Conservation (phyloP, 2,888 invertebrate species). For the Chymomyza fuscimana region DNA sequence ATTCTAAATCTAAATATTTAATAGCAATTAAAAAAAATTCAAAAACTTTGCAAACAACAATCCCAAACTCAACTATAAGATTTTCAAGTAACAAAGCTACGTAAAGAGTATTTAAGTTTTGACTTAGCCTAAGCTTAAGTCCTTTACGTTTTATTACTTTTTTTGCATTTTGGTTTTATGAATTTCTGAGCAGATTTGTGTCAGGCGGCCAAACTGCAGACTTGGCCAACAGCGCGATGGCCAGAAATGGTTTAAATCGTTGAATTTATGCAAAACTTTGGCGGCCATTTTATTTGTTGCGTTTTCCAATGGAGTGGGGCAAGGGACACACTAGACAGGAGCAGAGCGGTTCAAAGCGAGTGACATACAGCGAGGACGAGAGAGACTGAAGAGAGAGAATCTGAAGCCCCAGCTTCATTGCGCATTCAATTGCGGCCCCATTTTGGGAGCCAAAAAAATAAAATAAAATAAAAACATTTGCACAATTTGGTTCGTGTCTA, state of each 20-base stretch:
- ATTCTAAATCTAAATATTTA: too few relatives aligned
- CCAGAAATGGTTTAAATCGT: constrained; percentile 40
- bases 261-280: constrained; percentile 54
- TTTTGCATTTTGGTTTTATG: constrained; percentile 28
- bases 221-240: constrained; percentile 46
- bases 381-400: not conserved
- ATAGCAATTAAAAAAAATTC: too few relatives aligned
- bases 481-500: constrained; percentile 22
- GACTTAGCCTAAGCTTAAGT: not conserved
- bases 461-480: constrained; percentile 32
- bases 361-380: not conserved
- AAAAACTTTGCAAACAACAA: too few relatives aligned
- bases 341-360: too few relatives aligned
- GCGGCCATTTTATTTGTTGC: not conserved
- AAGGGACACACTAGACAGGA: not conserved
- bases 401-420: constrained; percentile 50
- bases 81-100: too few relatives aligned
- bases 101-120: not conserved
- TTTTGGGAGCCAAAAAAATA: constrained; percentile 47
- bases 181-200: constrained; percentile 41
- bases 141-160: not conserved
- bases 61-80: too few relatives aligned
- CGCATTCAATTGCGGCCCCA: constrained; percentile 66
- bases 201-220: constrained; percentile 20
- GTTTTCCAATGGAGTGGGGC: not conserved